A percentile compares a stretch with the other conserved stretches of the same genome.
phyloP scores from a whole-genome alignment of 2,113 vertebrate genomes.

The Miniopterus natalensis region DNA sequence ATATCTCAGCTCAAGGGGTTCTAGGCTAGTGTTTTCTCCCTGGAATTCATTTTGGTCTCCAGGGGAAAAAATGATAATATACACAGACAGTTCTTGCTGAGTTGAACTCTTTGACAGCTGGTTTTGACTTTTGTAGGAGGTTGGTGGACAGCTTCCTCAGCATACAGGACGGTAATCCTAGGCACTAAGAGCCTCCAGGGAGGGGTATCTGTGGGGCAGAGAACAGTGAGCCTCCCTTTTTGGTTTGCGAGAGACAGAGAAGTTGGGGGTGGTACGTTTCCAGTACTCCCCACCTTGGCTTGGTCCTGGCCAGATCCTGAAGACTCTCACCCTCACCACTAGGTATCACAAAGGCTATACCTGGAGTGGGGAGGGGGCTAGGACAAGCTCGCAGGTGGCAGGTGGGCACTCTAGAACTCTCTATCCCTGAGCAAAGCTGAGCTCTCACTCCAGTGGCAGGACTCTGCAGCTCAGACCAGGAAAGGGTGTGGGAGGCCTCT shows the following conservation, averaged over 20 bases:
- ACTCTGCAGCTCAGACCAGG: not conserved
- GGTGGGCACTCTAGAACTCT: not conserved
- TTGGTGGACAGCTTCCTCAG: not conserved
- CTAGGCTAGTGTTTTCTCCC: not conserved
- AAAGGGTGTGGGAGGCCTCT: not conserved
- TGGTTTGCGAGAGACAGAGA: not conserved
- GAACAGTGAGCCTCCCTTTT: not conserved
- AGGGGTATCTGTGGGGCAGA: not conserved
- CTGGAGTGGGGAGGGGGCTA: not conserved
- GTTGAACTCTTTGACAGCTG: not conserved
- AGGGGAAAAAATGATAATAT: not conserved
- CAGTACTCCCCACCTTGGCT: no score
- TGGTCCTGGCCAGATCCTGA: not conserved
- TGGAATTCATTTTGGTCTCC: constrained; percentile 2
- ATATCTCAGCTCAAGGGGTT: not conserved
- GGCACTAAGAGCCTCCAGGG: not conserved
- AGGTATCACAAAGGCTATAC: not conserved
- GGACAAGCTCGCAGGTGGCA: not conserved
- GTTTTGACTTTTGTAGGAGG: not conserved
- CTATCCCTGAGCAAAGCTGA: not conserved
- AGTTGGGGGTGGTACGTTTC: not conserved
- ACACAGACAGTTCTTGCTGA: not conserved
- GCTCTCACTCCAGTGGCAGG: not conserved
- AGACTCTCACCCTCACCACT: no score
- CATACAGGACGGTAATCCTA: not conserved